Percentiles rank a stretch among this genome's conserved stretches.
phyloP scores from a whole-genome alignment of 2,888 invertebrate species.

The Caenorhabditis sp. region DNA sequence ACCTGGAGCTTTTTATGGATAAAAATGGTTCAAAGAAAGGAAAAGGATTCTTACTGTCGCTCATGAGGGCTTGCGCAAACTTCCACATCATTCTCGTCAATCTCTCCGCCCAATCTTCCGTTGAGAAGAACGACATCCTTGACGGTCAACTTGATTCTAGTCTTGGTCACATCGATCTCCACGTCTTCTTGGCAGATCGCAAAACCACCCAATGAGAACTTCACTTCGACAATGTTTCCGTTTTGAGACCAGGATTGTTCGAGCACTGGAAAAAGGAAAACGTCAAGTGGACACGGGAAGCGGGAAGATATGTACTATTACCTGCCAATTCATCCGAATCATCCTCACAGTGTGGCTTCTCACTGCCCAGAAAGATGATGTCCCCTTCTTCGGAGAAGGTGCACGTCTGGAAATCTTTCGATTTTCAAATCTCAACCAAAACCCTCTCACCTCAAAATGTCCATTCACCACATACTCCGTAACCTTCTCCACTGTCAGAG shows the following conservation, averaged over 20 bases:
- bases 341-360: slow-evolving; percentile 20
- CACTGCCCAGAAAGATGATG: slow-evolving; percentile 31
- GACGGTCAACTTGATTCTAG: slow-evolving; percentile 24
- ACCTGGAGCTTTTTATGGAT: background rate
- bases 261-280: slow-evolving; percentile 4
- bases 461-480: slow-evolving; percentile 29
- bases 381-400: slow-evolving; percentile 20
- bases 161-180: slow-evolving; percentile 26
- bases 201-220: slow-evolving; percentile 1
- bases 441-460: slow-evolving; percentile 46
- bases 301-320: too few relatives aligned
- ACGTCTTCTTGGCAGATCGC: slow-evolving; percentile 45
- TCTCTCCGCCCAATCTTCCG: slow-evolving; percentile 40
- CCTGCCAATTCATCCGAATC: slow-evolving; percentile 1
- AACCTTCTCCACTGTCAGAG: slow-evolving; percentile 17
- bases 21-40: background rate
- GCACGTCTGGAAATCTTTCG: slow-evolving; percentile 33
- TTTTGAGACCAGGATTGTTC: slow-evolving; percentile 29
- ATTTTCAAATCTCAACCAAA: background rate
- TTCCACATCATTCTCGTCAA: slow-evolving; percentile 46
- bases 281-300: too few relatives aligned
- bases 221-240: slow-evolving; percentile 7
- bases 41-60: slow-evolving; percentile 18
- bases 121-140: slow-evolving; percentile 26
- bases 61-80: slow-evolving; percentile 19